phyloP scores from a whole-genome alignment of 2,888 invertebrate species.

The Schrankia costaestrigalis region DNA sequence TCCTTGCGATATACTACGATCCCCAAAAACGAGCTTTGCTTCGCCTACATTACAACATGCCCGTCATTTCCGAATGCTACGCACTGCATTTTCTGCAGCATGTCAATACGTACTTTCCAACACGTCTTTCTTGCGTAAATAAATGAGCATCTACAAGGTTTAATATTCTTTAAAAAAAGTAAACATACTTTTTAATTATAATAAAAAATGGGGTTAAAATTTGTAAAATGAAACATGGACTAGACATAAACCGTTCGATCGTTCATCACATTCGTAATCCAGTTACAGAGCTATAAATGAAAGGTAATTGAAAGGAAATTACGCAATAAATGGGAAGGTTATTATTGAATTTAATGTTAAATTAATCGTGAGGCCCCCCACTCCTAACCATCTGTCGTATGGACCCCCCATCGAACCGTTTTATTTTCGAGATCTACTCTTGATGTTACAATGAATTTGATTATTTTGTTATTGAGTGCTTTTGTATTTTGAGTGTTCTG shows the following conservation, averaged over 20 bases:
- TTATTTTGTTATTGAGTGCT: conserved; percentile 47
- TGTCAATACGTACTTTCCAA: too few species aligned
- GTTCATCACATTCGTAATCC: conserved; percentile 58
- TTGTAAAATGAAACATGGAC: conserved; percentile 6
- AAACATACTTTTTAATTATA: too few species aligned
- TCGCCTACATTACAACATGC: too few species aligned
- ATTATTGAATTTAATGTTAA: conserved; percentile 80
- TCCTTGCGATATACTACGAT: too few species aligned
- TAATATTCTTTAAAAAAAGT: too few species aligned
- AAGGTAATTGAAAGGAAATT: conserved; percentile 79
- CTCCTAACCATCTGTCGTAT: conserved; percentile 70
- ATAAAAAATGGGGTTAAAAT: neutral
- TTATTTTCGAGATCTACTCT: conserved; percentile 38
- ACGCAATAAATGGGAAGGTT: conserved; percentile 78
- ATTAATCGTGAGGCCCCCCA: conserved; percentile 71
- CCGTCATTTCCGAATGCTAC: too few species aligned
- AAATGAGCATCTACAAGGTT: too few species aligned
- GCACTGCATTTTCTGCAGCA: too few species aligned
- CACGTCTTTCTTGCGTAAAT: too few species aligned
- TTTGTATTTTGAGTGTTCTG: conserved; percentile 23
- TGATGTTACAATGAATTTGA: conserved; percentile 41
- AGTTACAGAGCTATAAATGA: conserved; percentile 75
- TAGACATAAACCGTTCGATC: conserved; percentile 27
- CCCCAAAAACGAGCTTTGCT: too few species aligned
- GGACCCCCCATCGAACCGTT: conserved; percentile 39